Evolutionary conservation across 2,113 vertebrate species (phyloP), one percentile per base, ranked within the genome.

Genomic region (Bufo gargarizans): DNA sequence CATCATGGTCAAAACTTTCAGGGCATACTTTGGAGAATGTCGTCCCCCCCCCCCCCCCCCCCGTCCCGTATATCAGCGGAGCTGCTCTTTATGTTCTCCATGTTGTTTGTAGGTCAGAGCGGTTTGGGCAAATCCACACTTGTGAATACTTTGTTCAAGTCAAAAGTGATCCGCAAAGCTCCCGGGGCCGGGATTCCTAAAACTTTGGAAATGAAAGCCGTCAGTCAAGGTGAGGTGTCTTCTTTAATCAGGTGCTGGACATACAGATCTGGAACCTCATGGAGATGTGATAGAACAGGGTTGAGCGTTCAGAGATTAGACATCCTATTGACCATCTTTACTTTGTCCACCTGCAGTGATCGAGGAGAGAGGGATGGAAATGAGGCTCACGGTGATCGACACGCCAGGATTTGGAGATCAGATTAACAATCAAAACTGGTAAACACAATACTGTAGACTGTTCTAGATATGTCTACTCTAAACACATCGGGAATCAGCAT

Each of bases 121-220:
- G 98, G 98, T 80, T 91, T 99, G 90, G 98, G 98, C n/a, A 99
- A 99, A 89, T 99, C 98, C 0, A 99, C 98, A 0, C 96, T 99
- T 91, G 95, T 99, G 90, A 98, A 98, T 96, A 99, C 98, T 0
- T 93, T 99, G 77, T 99, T 99, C 94, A 99, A 97, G 92, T 98
- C 98, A 90, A 98, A 98, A 93, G 94, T 98, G 91, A 98, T 94
- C 93, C 93, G 97, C 87, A 98, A 97, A 90, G 94, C 96, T 22
- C 93, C 93, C 0, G 92, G 91, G 3, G 91, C 95, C 0, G 89
- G 92, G 19, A 96, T 94, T 33, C 95, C 95, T 80, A 97, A 96
- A 92, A 99, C 98, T 0, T 93, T 99, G 91, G 94, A 97, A 88
- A 95, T 99, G 19, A 96, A 97, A 43, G 95, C 97, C 0, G 83